These are phyloP conservation scores for Lophochroa leadbeateri DNA, from an alignment of 2,113 vertebrate genomes.

Conservation along the genomic window DNA sequence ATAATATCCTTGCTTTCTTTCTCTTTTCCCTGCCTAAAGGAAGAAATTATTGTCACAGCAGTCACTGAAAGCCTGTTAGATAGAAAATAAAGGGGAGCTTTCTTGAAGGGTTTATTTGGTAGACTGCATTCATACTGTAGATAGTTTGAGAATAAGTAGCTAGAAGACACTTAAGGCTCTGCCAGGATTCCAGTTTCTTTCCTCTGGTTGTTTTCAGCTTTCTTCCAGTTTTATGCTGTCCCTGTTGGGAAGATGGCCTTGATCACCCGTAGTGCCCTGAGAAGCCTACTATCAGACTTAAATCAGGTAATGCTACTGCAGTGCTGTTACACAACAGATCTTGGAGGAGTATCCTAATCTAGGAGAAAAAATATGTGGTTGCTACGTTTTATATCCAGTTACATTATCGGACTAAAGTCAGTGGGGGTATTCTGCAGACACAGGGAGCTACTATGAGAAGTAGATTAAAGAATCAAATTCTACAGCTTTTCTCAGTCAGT, in stretches of 20 bases:
- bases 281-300: conserved; percentile 79
- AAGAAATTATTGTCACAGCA: not conserved
- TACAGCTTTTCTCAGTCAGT: not conserved
- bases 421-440: not conserved
- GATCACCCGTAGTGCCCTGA: conserved; percentile 75
- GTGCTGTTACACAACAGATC: not conserved
- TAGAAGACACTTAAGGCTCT: not conserved
- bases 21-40: not conserved
- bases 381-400: not conserved
- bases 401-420: not conserved
- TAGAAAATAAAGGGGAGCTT: not conserved
- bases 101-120: not conserved
- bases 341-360: not conserved
- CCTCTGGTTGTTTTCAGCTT: conserved; percentile 63
- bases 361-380: not conserved
- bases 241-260: not conserved
- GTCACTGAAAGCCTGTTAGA: not conserved
- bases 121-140: not conserved
- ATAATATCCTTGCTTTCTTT: not conserved
- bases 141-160: not conserved
- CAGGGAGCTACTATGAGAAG: not conserved
- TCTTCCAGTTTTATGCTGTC: conserved; percentile 74
- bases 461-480: not conserved
- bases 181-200: not conserved
- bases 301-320: conserved; percentile 75